Base-by-base conservation (phyloP, 2,888 invertebrate species). In the Aspidiotus rigidus region DNA sequence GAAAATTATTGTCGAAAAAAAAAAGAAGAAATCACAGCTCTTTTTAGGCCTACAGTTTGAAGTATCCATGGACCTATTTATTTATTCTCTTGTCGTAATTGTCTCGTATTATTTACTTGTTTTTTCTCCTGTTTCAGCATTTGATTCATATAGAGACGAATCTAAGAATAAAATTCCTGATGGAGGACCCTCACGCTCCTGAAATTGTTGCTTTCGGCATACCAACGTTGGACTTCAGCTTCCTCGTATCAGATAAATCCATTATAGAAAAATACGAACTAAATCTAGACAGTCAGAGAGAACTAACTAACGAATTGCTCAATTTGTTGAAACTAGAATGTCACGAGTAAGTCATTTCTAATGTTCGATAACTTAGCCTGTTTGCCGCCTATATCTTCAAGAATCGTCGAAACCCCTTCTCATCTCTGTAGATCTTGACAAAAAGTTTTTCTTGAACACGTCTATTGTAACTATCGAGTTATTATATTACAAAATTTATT, bases 181-280 rank as follows among this genome's bases (percentile, higher is more conserved):
- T 64, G 17, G 57, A 57, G 41, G 44, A 57, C 10, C 40, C n/a
- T 41, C 2, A 41, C 7, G n/a, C 41, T 56, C 64, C 56, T 57
- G n/a, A 42, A 28, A 16, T 64, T 40, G 64, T 64, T 11, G 64
- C 64, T 17, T 64, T 64, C 54, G 64, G 64, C 15, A 64, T 64
- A 57, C 64, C 64, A 16, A 64, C 64, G 13, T 17, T 42, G 9
- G 64, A 64, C 56, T 64, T 55, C 17, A 64, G 64, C 44, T 64
- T 64, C 42, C 57, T 64, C 42, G 64, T 64, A 7, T 40, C 56
- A 11, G 44, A 64, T 64, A 16, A 42, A 64, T n/a, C 15, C 10
- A 40, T 41, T 16, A 55, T 64, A 7, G 57, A 57, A 9, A 64
- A 39, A 57, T 57, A 64, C 42, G 57, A 55, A 57, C 42, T 64